phyloP scores from a whole-genome alignment of 1,140 invertebrate species.

The Chironomus striatipennis region DNA sequence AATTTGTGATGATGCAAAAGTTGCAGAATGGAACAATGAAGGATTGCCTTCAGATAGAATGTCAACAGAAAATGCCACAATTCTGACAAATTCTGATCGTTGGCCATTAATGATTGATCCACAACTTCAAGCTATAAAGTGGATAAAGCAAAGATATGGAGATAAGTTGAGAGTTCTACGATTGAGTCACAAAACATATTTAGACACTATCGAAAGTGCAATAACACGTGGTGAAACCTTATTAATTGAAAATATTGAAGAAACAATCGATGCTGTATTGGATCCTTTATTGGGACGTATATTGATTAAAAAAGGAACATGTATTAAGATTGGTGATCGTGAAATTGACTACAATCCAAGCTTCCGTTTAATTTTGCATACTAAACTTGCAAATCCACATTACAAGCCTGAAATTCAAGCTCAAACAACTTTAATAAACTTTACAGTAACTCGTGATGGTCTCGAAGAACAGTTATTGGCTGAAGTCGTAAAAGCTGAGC shows the following conservation, averaged over 20 bases:
- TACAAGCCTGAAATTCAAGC: conserved; percentile 96
- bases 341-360: conserved; percentile 79
- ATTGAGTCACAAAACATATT: conserved; percentile 70
- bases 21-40: conserved; percentile 91
- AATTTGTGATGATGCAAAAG: conserved; percentile 82
- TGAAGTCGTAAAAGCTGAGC: conserved; percentile 87
- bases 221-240: conserved; percentile 64
- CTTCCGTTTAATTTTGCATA: conserved; percentile 85
- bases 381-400: conserved; percentile 90
- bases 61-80: conserved; percentile 92
- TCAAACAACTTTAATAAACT: conserved; percentile 90
- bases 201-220: conserved; percentile 75
- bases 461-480: conserved; percentile 89
- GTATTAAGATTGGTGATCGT: conserved; percentile 76
- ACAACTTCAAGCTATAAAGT: conserved; percentile 86
- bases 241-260: conserved; percentile 83
- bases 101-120: conserved; percentile 96
- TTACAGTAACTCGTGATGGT: conserved; percentile 86
- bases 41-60: conserved; percentile 85
- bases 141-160: conserved; percentile 82
- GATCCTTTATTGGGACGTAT: conserved; percentile 82
- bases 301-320: conserved; percentile 74
- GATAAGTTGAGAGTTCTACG: conserved; percentile 63
- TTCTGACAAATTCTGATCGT: conserved; percentile 76
- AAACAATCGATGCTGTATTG: conserved; percentile 80